Conservation (phyloP, 2,113 vertebrate genomes). For the Polyodon spathula region DNA sequence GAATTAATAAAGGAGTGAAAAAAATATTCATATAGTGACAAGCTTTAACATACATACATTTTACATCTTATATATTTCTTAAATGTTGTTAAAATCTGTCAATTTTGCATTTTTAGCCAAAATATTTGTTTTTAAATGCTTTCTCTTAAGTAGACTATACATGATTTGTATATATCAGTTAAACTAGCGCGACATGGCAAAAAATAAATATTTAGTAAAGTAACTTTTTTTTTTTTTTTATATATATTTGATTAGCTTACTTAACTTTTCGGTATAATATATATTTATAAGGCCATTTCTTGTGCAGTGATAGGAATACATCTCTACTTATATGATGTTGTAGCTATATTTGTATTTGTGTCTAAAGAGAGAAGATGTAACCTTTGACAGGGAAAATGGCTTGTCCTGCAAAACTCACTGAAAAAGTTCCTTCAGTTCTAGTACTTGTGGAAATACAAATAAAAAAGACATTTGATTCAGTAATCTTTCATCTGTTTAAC, state of each 20-base stretch:
- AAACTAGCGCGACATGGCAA: slow-evolving; percentile 61
- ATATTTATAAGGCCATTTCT: slow-evolving; percentile 53
- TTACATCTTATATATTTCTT: slow-evolving; percentile 47
- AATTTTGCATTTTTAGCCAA: slow-evolving; percentile 53
- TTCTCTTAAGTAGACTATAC: slow-evolving; percentile 52
- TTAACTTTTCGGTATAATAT: slow-evolving; percentile 60
- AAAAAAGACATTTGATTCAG: background rate
- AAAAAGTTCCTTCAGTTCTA: background rate
- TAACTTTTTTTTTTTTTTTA: slow-evolving; percentile 56
- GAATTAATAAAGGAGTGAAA: slow-evolving; percentile 34
- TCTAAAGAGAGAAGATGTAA: background rate
- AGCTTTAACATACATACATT: slow-evolving; percentile 52
- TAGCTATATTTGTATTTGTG: background rate
- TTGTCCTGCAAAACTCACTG: background rate
- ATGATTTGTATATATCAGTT: slow-evolving; percentile 57
- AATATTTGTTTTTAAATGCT: slow-evolving; percentile 44
- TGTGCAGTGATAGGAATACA: slow-evolving; percentile 16
- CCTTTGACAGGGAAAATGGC: background rate
- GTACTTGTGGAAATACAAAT: background rate
- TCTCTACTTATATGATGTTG: background rate
- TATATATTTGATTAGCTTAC: slow-evolving; percentile 76
- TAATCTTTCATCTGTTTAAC: background rate
- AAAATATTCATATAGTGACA: slow-evolving; percentile 44
- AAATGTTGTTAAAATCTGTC: slow-evolving; percentile 49
- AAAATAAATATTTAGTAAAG: slow-evolving; percentile 82